Conservation (phyloP, 2,797 vertebrate species). For the Channa striata region DNA sequence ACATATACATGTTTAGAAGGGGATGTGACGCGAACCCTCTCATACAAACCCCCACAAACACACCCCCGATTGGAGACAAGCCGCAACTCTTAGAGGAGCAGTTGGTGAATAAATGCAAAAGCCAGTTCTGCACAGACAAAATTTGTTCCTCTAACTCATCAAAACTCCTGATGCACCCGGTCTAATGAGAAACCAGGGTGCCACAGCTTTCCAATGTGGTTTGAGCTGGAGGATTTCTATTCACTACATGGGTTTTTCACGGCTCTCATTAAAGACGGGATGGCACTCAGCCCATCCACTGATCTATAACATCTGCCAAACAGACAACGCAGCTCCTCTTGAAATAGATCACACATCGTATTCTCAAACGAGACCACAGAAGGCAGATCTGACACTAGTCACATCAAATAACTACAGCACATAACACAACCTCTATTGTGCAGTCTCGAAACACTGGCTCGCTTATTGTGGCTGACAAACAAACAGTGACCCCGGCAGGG, state of each 20-base stretch:
- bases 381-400: slow-evolving; percentile 51
- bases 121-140: slow-evolving; percentile 32
- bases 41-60: slow-evolving; percentile 8
- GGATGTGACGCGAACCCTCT: slow-evolving; percentile 26
- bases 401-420: slow-evolving; percentile 33
- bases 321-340: slow-evolving; percentile 52
- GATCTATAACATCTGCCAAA: slow-evolving; percentile 73
- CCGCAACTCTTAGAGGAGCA: slow-evolving; percentile 37
- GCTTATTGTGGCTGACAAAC: slow-evolving; percentile 63
- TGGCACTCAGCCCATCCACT: slow-evolving; percentile 63
- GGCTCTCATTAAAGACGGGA: slow-evolving; percentile 62
- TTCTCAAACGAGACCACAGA: slow-evolving; percentile 40
- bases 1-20: slow-evolving; percentile 37
- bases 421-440: slow-evolving; percentile 42
- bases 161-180: slow-evolving; percentile 46
- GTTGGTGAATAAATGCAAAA: slow-evolving; percentile 27
- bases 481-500: slow-evolving; percentile 59
- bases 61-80: slow-evolving; percentile 41
- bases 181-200: slow-evolving; percentile 63
- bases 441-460: slow-evolving; percentile 54
- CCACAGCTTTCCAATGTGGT: slow-evolving; percentile 55
- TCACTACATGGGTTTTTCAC: slow-evolving; percentile 54
- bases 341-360: slow-evolving; percentile 58
- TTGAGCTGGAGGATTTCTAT: slow-evolving; percentile 56
- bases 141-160: slow-evolving; percentile 49